A percentile compares a stretch with the other conserved stretches of the same genome.
These are phyloP conservation scores for Synergus laeviventris DNA, from an alignment of 2,888 invertebrate species.

Conservation along the genomic window DNA sequence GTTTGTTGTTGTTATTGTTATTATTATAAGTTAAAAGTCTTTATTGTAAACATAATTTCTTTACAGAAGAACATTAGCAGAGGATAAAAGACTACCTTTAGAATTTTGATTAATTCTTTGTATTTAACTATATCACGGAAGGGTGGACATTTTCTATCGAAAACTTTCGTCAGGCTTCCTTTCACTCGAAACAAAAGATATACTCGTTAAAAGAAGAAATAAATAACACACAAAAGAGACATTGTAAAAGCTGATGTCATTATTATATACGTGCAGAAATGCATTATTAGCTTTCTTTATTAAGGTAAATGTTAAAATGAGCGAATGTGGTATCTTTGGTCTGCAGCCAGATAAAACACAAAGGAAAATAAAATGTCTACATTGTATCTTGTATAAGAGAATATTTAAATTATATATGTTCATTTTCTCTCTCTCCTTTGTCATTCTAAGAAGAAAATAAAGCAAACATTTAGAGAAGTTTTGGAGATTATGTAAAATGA, in stretches of 20 bases:
- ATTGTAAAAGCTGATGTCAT: neutral
- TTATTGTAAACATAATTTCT: too few species aligned
- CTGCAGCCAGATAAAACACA: conserved; percentile 10
- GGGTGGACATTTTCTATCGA: too few species aligned
- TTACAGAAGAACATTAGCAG: too few species aligned
- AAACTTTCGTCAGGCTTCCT: too few species aligned
- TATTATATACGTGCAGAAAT: neutral
- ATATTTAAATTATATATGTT: conserved; percentile 18
- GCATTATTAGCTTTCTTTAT: conserved; percentile 6
- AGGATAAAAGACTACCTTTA: too few species aligned
- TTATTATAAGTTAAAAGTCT: too few species aligned
- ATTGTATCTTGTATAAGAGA: neutral
- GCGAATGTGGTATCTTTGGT: conserved; percentile 7
- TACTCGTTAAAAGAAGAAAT: too few species aligned
- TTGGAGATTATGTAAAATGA: conserved; percentile 13
- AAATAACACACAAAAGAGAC: too few species aligned
- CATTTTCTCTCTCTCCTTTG: neutral
- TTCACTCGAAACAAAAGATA: too few species aligned
- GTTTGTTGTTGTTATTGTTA: too few species aligned
- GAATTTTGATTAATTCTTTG: too few species aligned
- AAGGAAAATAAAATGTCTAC: conserved; percentile 12
- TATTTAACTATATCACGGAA: too few species aligned
- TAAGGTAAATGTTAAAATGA: neutral
- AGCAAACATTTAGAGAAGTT: neutral
- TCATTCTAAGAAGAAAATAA: neutral